Base-by-base conservation (phyloP, 2,113 vertebrate species). In the Microcebus ravelobensis region DNA sequence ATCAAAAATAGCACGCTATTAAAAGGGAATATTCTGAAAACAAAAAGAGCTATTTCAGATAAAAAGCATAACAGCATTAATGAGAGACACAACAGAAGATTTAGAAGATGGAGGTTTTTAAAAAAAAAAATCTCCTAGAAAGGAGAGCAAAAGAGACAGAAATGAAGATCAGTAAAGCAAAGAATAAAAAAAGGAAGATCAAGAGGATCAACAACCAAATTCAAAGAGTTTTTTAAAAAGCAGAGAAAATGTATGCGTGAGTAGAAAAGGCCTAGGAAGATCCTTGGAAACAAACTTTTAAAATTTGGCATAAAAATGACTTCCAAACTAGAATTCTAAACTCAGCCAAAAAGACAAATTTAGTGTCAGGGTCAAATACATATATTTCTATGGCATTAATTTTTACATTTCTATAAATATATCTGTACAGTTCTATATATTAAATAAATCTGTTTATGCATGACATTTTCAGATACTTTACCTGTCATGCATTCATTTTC, bases 11-110 rank as follows among this genome's bases (percentile, higher is more conserved):
- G 57, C 36, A 59, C 5, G 25, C 6, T 74, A 61, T 68, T 95
- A n/a, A 79, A 84, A 95, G 14, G 8, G 18, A 70, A 65, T 73
- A n/a, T 77, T 86, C 57, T 96, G 50, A 81, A 96, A 93, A 91
- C 27, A 80, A 90, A 83, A 74, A 86, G 12, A 90, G 48, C 11
- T 84, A 91, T 83, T 84, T 57, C n/a, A 93, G 83, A 84, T n/a
- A 96, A 91, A 70, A 94, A 61, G 42, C 45, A 13, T 82, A 83
- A 79, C 9, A 86, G n/a, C 15, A 90, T 76, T 83, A 91, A 87
- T 74, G 48, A 86, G 85, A 79, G 42, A 90, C 25, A 96, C 3
- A 71, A 80, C 89, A 91, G 55, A 88, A 95, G 31, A 96, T 48
- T 36, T 90, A 15, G 18, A 63, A 90, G 59, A 63, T 55, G 42